These are phyloP conservation scores for Sialis fuliginosa DNA, from an alignment of 2,888 invertebrate genomes.

Conservation along the genomic window DNA sequence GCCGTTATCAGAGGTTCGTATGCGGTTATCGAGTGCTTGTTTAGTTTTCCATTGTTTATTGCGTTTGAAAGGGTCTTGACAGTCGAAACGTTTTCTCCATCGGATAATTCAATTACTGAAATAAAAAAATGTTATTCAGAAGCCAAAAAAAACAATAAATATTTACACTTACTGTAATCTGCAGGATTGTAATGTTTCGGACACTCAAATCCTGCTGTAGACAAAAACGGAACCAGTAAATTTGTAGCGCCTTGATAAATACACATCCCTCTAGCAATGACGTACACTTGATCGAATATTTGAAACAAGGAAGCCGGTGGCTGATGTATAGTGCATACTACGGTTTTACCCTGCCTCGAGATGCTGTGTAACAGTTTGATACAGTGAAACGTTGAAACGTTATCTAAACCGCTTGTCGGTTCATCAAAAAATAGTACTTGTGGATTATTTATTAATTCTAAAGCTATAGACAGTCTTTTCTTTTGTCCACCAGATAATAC, in stretches of 20 bases:
- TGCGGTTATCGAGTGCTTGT: conserved; percentile 16
- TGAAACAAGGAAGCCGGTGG: conserved; percentile 45
- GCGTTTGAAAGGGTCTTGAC: conserved; percentile 32
- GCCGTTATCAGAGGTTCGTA: background rate
- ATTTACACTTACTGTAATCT: conserved; percentile 39
- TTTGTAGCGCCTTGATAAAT: conserved; percentile 45
- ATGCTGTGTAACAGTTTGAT: conserved; percentile 36
- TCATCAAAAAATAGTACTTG: conserved; percentile 72
- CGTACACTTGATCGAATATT: conserved; percentile 45
- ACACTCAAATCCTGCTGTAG: conserved; percentile 35
- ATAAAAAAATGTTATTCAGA: conserved; percentile 11
- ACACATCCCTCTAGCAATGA: conserved; percentile 42
- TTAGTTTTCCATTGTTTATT: conserved; percentile 39
- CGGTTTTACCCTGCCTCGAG: conserved; percentile 43
- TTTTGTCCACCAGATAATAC: conserved; percentile 60
- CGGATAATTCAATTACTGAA: conserved; percentile 46
- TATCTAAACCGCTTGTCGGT: conserved; percentile 57
- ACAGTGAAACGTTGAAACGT: conserved; percentile 43
- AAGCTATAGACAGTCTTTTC: conserved; percentile 61
- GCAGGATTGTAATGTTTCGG: conserved; percentile 50
- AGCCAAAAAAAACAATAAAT: background rate
- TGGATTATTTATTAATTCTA: conserved; percentile 70
- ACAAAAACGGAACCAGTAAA: conserved; percentile 40
- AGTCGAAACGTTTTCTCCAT: conserved; percentile 27
- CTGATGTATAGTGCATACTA: conserved; percentile 52